Percentiles rank a stretch among this genome's conserved stretches.
Evolutionary conservation across 1,140 invertebrate genomes (phyloP).

Genomic region (Psilanteris sp.): DNA sequence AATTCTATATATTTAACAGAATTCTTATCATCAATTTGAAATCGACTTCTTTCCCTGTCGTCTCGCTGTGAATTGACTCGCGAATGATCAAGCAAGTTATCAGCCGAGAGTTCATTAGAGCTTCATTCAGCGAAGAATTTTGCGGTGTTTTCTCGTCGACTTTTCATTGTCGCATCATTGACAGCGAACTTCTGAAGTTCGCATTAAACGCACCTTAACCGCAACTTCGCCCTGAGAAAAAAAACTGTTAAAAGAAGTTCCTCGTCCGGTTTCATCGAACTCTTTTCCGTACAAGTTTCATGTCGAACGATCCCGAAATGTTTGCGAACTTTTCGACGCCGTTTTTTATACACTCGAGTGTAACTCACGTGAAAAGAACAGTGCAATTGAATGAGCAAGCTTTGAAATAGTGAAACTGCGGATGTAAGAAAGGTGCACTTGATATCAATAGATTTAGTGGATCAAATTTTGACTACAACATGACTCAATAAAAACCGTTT

Average conservation of each 20-base stretch:
- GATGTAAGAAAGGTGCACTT: too few relatives aligned
- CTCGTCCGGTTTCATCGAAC: slow-evolving; percentile 7
- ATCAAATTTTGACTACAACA: too few relatives aligned
- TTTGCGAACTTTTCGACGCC: slow-evolving; percentile 23
- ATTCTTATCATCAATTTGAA: slow-evolving; percentile 12
- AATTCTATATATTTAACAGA: slow-evolving; percentile 39
- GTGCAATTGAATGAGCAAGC: slow-evolving; percentile 1
- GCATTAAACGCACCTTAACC: slow-evolving; percentile 31
- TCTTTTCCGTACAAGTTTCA: slow-evolving; percentile 5
- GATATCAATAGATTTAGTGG: too few relatives aligned
- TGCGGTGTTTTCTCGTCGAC: slow-evolving; percentile 36
- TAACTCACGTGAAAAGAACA: slow-evolving; percentile 15
- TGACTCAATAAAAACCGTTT: too few relatives aligned
- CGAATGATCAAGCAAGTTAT: slow-evolving; percentile 40
- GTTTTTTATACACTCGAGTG: slow-evolving; percentile 19
- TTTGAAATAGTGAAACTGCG: slow-evolving; percentile 20
- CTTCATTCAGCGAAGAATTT: slow-evolving; percentile 33
- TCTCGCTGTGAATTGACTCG: slow-evolving; percentile 24
- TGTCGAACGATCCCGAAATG: slow-evolving; percentile 11
- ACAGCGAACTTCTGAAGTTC: slow-evolving; percentile 38
- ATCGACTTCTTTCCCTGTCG: slow-evolving; percentile 3
- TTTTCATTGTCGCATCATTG: slow-evolving; percentile 56
- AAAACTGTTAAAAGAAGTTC: slow-evolving; percentile 24
- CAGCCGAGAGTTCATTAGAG: slow-evolving; percentile 39
- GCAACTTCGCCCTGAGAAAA: slow-evolving; percentile 18